These are phyloP conservation scores for Hemicordylus capensis DNA, from an alignment of 2,113 vertebrate species.

Conservation along the genomic window DNA sequence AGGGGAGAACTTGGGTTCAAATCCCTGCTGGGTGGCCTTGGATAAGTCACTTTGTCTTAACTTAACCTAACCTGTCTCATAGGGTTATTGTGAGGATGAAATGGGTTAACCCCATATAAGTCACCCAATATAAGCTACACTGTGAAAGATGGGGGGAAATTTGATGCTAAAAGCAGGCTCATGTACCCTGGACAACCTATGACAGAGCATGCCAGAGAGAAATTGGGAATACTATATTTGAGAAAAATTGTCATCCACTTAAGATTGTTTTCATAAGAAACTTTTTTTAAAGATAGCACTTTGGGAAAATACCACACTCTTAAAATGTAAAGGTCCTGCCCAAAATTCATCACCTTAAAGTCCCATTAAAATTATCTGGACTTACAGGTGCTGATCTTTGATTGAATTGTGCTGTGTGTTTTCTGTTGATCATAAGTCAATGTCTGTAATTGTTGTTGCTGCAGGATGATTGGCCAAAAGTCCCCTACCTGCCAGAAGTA, in stretches of 20 bases:
- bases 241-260: neutral
- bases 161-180: neutral
- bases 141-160: neutral
- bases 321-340: neutral
- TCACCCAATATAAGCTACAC: neutral
- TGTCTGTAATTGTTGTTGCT: slow-evolving; percentile 34
- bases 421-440: neutral
- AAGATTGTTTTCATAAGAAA: neutral
- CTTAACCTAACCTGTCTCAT: neutral
- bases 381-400: neutral
- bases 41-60: neutral
- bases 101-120: neutral
- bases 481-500: neutral
- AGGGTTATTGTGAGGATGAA: neutral
- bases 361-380: neutral
- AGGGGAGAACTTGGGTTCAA: neutral
- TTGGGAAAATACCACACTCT: neutral
- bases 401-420: no score
- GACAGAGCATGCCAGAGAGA: neutral
- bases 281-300: no score
- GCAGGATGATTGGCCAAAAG: slow-evolving; percentile 66
- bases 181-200: neutral
- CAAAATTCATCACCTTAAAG: no score
- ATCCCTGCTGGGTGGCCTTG: neutral
- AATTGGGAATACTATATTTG: neutral